Conservation (phyloP, 1,140 invertebrate genomes). For the Orchesella cincta region DNA sequence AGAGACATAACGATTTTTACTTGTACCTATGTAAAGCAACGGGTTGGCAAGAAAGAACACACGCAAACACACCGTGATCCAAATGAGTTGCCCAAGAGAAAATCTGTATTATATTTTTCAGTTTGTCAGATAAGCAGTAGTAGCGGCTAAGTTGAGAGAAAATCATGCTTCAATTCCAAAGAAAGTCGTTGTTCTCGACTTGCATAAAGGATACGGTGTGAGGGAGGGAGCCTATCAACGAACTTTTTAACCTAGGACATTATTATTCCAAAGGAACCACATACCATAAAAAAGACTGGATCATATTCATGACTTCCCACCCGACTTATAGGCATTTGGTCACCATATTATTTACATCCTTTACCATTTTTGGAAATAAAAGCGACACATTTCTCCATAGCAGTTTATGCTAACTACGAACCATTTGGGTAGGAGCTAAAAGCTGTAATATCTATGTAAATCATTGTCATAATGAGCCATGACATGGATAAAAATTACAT, state of each 20-base stretch:
- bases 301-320: not conserved
- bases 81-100: too few relatives aligned
- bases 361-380: not conserved
- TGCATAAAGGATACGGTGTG: too few relatives aligned
- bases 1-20: too few relatives aligned
- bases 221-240: too few relatives aligned
- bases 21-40: too few relatives aligned
- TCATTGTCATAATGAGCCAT: conserved; percentile 9
- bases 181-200: too few relatives aligned
- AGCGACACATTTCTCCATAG: not conserved
- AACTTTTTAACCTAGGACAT: not conserved
- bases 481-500: conserved; percentile 1
- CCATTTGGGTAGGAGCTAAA: not conserved
- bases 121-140: too few relatives aligned
- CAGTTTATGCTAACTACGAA: not conserved
- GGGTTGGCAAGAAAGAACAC: too few relatives aligned
- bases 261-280: conserved; percentile 13
- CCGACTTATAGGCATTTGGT: not conserved
- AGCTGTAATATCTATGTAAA: conserved; percentile 12
- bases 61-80: too few relatives aligned
- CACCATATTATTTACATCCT: not conserved
- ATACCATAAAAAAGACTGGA: not conserved
- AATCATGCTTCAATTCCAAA: too few relatives aligned
- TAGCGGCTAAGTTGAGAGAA: too few relatives aligned
- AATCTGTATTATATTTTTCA: too few relatives aligned